A percentile compares a stretch with the other conserved stretches of the same genome.
phyloP scores from a whole-genome alignment of 2,113 vertebrate genomes.

The Pogona vitticeps region DNA sequence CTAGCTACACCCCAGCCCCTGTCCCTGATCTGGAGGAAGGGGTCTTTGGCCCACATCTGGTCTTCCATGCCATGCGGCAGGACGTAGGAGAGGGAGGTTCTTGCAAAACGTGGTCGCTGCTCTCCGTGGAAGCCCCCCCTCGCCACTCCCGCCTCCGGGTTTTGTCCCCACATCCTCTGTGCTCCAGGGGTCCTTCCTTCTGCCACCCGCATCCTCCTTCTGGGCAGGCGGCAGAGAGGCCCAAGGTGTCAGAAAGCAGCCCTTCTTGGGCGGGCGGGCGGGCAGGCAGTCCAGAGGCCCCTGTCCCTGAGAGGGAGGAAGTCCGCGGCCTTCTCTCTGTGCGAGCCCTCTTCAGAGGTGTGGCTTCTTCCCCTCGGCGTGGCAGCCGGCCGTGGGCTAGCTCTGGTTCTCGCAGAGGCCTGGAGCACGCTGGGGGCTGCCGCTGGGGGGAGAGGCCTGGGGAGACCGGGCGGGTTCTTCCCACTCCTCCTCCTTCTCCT shows the following conservation, averaged over 20 bases:
- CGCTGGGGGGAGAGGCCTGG: neutral
- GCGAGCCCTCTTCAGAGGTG: conserved; percentile 29
- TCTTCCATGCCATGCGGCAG: too few species aligned
- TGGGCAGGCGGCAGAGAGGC: neutral
- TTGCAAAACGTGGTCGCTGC: too few species aligned
- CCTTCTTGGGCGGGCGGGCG: neutral
- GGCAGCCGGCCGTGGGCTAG: conserved; percentile 31
- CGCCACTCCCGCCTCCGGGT: too few species aligned
- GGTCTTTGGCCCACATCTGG: too few species aligned
- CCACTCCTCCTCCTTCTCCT: neutral
- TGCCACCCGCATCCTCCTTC: too few species aligned
- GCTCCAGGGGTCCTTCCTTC: too few species aligned
- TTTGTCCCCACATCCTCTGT: too few species aligned
- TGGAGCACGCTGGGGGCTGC: neutral
- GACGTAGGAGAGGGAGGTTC: too few species aligned
- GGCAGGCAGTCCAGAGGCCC: too few species aligned
- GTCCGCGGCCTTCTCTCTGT: neutral
- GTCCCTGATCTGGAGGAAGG: too few species aligned
- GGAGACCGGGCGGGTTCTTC: accelerated
- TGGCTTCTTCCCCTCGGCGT: conserved; percentile 58
- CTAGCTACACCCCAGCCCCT: too few species aligned
- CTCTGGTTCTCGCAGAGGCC: neutral
- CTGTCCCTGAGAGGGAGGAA: neutral
- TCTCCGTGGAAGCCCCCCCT: too few species aligned
- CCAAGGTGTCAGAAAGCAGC: neutral